Evolutionary conservation across 2,888 invertebrate genomes (phyloP).

Genomic region (Amblyjoppa proteus): DNA sequence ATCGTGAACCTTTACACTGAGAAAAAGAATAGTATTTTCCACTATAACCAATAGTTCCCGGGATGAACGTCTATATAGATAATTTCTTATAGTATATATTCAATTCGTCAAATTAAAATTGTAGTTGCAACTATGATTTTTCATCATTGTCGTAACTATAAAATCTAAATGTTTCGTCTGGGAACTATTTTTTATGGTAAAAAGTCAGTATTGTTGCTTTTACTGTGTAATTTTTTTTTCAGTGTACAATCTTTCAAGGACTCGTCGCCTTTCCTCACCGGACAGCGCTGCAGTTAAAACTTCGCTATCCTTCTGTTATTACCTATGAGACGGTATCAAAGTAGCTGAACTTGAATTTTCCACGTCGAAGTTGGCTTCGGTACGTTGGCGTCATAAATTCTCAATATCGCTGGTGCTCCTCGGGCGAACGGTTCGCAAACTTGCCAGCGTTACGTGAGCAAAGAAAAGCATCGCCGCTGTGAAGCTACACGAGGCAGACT

Average conservation of each 20-base stretch:
- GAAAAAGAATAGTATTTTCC: too few relatives aligned
- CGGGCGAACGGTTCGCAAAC: conserved; percentile 47
- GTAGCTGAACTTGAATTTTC: conserved; percentile 57
- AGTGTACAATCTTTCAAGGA: conserved; percentile 38
- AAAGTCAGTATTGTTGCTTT: too few relatives aligned
- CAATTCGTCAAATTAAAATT: too few relatives aligned
- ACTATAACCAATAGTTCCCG: too few relatives aligned
- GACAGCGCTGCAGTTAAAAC: conserved; percentile 26
- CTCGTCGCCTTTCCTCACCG: conserved; percentile 54
- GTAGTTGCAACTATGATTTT: too few relatives aligned
- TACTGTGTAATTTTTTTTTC: too few relatives aligned
- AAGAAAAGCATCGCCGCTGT: neutral
- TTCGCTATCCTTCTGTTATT: conserved; percentile 19
- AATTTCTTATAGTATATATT: too few relatives aligned
- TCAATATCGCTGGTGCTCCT: conserved; percentile 25
- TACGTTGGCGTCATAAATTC: conserved; percentile 46
- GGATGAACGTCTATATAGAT: too few relatives aligned
- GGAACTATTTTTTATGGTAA: too few relatives aligned
- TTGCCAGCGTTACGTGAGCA: conserved; percentile 26
- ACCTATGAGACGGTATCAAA: conserved; percentile 36
- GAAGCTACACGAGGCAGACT: neutral
- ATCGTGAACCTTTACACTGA: conserved; percentile 46
- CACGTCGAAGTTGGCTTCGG: conserved; percentile 45
- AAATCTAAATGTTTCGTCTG: too few relatives aligned
- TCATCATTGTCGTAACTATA: too few relatives aligned